Evolutionary conservation across 2,113 vertebrate genomes (phyloP).

Genomic region (Gobio gobio): DNA sequence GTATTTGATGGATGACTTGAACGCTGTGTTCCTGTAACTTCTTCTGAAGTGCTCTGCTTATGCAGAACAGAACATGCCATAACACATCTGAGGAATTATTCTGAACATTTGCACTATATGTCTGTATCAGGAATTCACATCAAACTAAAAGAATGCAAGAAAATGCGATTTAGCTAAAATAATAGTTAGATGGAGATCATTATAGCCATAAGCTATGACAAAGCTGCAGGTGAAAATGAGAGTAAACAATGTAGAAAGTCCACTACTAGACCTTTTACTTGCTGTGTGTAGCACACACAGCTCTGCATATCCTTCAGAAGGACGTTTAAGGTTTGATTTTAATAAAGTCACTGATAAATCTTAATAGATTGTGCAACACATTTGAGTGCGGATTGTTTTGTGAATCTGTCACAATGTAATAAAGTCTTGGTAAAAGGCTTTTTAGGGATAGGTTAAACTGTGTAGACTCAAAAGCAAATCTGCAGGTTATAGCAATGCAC

Average conservation of each 20-base stretch:
- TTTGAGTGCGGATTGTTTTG: background rate
- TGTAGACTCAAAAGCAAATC: background rate
- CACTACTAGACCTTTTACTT: background rate
- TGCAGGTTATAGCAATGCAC: background rate
- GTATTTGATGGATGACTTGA: background rate
- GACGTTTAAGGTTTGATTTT: background rate
- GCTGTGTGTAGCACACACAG: background rate
- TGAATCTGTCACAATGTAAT: background rate
- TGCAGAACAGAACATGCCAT: background rate
- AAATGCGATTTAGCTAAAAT: background rate
- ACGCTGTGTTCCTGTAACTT: background rate
- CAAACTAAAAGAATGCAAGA: background rate
- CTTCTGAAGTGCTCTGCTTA: background rate
- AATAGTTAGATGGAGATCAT: background rate
- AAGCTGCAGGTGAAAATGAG: background rate
- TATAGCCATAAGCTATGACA: background rate
- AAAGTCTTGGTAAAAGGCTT: background rate
- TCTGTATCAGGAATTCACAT: background rate
- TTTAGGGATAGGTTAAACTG: background rate
- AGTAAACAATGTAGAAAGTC: background rate
- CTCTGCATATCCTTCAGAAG: background rate
- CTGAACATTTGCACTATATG: background rate
- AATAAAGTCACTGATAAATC: background rate
- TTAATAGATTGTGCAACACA: background rate
- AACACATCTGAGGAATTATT: background rate